Evolutionary conservation across 2,888 invertebrate species (phyloP).

Genomic region (Drosophila yooni): DNA sequence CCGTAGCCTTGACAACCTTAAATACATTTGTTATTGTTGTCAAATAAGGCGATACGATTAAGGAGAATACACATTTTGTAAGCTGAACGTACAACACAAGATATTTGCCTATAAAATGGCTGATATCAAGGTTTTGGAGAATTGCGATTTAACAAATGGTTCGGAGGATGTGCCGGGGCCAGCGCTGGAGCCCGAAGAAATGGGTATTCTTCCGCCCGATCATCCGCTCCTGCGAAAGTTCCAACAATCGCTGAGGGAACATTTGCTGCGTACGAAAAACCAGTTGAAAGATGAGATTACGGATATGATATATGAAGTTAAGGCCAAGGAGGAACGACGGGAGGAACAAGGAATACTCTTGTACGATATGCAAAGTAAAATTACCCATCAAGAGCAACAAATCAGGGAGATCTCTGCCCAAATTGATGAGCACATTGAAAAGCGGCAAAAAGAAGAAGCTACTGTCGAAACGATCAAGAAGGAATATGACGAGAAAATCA

Average conservation of each 20-base stretch:
- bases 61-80: constrained; percentile 3
- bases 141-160: constrained; percentile 51
- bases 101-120: constrained; percentile 34
- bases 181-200: constrained; percentile 44
- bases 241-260: constrained; percentile 89
- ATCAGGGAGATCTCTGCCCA: constrained; percentile 85
- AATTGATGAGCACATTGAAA: constrained; percentile 82
- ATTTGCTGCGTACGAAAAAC: constrained; percentile 88
- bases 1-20: neutral
- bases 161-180: constrained; percentile 27
- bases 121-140: constrained; percentile 31
- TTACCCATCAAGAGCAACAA: constrained; percentile 85
- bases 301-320: constrained; percentile 87
- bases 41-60: neutral
- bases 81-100: neutral
- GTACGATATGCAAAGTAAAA: constrained; percentile 86
- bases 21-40: constrained; percentile 16
- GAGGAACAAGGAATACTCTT: constrained; percentile 85
- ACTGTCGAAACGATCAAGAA: constrained; percentile 81
- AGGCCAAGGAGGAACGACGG: constrained; percentile 77
- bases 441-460: constrained; percentile 83
- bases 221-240: constrained; percentile 91
- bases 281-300: constrained; percentile 89
- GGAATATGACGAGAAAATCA: constrained; percentile 81
- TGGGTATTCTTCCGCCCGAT: constrained; percentile 87